These are phyloP conservation scores for Chlorocebus sabaeus DNA, from an alignment of 2,113 vertebrate species.

Conservation along the genomic window DNA sequence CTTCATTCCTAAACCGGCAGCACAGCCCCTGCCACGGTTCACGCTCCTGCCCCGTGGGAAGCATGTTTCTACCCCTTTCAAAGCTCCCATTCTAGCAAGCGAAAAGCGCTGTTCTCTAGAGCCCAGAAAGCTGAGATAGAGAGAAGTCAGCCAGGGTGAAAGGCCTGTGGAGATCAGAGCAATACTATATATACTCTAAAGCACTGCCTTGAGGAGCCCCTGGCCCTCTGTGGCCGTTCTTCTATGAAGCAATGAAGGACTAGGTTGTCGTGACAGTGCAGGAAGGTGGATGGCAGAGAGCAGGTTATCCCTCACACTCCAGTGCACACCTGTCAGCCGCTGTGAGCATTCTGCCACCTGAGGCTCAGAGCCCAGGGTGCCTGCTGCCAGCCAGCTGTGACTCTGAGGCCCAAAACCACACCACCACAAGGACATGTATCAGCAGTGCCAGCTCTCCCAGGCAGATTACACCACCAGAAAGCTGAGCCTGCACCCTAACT, in stretches of 20 bases:
- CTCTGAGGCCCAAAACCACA: background rate
- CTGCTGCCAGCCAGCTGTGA: background rate
- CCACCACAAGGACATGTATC: fast-evolving
- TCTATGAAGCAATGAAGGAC: fast-evolving
- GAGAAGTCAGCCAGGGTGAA: background rate
- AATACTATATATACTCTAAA: fast-evolving
- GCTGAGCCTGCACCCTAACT: background rate
- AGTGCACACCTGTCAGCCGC: background rate
- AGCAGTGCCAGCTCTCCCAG: fast-evolving
- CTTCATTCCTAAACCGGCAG: background rate
- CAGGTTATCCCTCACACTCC: background rate
- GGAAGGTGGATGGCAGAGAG: background rate
- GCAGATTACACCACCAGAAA: fast-evolving
- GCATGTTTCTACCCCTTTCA: background rate
- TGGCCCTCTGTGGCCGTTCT: fast-evolving
- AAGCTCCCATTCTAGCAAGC: fast-evolving
- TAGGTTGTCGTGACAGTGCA: fast-evolving
- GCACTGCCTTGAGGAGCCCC: background rate
- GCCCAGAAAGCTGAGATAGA: background rate
- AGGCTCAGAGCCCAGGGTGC: background rate
- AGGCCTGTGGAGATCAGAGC: background rate
- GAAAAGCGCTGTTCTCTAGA: too few relatives aligned
- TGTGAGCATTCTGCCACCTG: background rate
- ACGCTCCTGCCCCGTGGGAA: background rate
- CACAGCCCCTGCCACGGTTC: background rate